Base-by-base conservation (phyloP, 2,113 vertebrate species). In the Rhinoptilus africanus region DNA sequence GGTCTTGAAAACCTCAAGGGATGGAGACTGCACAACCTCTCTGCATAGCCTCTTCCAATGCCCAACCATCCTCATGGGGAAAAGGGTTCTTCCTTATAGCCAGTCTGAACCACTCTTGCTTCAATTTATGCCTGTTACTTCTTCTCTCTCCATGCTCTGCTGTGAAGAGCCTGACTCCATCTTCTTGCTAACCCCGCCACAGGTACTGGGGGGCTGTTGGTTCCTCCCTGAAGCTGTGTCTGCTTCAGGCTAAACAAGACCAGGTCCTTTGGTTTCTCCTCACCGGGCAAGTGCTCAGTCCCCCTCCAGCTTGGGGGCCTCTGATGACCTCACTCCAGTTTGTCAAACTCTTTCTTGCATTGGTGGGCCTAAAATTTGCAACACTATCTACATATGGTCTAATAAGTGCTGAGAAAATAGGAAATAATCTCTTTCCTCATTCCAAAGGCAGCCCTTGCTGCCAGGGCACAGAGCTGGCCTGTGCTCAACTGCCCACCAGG, bases 401-500 rank as follows among this genome's bases (percentile, higher is more conserved):
- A 69, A 50, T 5, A 50, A 53, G 27, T 7, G 30, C 16, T 14
- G 20, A 87, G 56, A 82, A 82, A 93, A 78, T 6, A 14, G 30
- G 63, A 26, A 84, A 53, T 1, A 8, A 83, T 39, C 13, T 13
- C 41, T 53, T 83, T 13, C 17, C 27, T 8, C n/a, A 32, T 16
- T 12, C 26, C n/a, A 43, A 82, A 76, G 41, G 50, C 54, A 74
- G 32, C n/a, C 50, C 45, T 23, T 11, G 53, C n/a, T 60, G 78
- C 34, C 64, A 34, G 27, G 81, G 59, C 35, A 50, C 67, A 51
- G 1, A 1, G 47, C 28, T 56, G 59, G 63, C 28, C 41, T 14
- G 4, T 32, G 41, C 41, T 32, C 2, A 1, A 47, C 28, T 56
- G 41, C 51, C 19, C 15, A 6, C 7, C 1, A 9, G 20, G 14